Conservation (phyloP, 2,888 invertebrate genomes). For the Tolmerus cingulatus region DNA sequence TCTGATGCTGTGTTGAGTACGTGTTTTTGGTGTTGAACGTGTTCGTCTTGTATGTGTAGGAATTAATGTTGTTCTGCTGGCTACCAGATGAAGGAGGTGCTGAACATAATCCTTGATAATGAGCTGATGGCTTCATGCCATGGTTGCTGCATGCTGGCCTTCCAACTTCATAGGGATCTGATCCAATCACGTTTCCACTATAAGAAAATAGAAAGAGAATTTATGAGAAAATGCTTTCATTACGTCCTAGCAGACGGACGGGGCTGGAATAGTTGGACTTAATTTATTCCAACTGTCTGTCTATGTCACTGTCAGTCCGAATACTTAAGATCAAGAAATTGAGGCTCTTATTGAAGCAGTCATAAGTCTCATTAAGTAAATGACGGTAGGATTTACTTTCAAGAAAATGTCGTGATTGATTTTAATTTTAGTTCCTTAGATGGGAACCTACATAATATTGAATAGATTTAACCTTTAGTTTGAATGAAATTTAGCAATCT, state of each 20-base stretch:
- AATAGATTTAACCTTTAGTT: no score
- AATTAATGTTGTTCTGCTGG: conserved; percentile 60
- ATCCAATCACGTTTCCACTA: conserved; percentile 80
- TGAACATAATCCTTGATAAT: conserved; percentile 78
- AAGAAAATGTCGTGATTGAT: neutral
- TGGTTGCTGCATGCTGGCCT: conserved; percentile 75
- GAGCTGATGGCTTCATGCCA: conserved; percentile 75
- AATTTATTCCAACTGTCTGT: neutral
- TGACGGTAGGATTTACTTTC: neutral
- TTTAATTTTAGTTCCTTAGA: no score
- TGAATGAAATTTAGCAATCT: no score
- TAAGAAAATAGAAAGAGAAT: conserved; percentile 51
- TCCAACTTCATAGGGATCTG: conserved; percentile 78
- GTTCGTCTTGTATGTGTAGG: conserved; percentile 59
- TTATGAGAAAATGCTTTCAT: neutral
- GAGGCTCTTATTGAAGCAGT: neutral
- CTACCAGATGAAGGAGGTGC: conserved; percentile 65
- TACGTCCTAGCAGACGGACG: neutral
- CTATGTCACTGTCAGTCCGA: neutral
- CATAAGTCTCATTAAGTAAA: neutral
- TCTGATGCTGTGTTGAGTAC: conserved; percentile 36
- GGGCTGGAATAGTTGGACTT: neutral
- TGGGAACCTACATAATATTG: no score
- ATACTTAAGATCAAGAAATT: conserved; percentile 16
- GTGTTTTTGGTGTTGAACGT: conserved; percentile 53